A percentile compares a stretch with the other conserved stretches of the same genome.
Conservation (phyloP, 2,113 vertebrate species). For the Polypterus bichir region DNA sequence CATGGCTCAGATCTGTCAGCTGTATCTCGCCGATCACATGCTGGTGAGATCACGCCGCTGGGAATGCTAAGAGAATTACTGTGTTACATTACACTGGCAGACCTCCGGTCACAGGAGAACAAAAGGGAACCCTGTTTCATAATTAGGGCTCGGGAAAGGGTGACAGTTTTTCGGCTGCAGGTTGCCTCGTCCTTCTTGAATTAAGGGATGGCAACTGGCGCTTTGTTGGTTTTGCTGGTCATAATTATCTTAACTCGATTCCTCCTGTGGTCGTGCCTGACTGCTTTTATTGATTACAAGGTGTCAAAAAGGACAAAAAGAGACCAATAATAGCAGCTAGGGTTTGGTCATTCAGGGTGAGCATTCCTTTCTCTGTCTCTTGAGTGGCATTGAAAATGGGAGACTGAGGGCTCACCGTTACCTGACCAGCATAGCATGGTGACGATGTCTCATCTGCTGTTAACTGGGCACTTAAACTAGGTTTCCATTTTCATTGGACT, state of each 20-base stretch:
- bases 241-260: conserved; percentile 47
- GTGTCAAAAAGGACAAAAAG: conserved; percentile 34
- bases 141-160: conserved; percentile 26
- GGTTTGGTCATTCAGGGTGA: background rate
- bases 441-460: no score
- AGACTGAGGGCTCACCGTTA: no score
- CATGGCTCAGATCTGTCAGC: conserved; percentile 48
- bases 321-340: conserved; percentile 16
- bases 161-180: conserved; percentile 11
- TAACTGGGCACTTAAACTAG: no score
- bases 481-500: no score
- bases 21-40: conserved; percentile 47
- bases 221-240: conserved; percentile 46
- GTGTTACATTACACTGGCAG: conserved; percentile 15
- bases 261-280: conserved; percentile 53
- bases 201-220: conserved; percentile 31
- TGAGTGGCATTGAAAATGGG: no score
- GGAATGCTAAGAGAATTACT: conserved; percentile 35
- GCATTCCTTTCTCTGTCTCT: background rate
- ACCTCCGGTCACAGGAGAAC: background rate
- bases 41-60: conserved; percentile 46
- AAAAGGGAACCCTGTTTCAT: conserved; percentile 25
- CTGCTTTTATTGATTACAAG: conserved; percentile 39
- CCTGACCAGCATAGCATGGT: no score
- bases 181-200: conserved; percentile 31